Base-by-base conservation (phyloP, 2,888 invertebrate species). In the Drosophila quinaria region DNA sequence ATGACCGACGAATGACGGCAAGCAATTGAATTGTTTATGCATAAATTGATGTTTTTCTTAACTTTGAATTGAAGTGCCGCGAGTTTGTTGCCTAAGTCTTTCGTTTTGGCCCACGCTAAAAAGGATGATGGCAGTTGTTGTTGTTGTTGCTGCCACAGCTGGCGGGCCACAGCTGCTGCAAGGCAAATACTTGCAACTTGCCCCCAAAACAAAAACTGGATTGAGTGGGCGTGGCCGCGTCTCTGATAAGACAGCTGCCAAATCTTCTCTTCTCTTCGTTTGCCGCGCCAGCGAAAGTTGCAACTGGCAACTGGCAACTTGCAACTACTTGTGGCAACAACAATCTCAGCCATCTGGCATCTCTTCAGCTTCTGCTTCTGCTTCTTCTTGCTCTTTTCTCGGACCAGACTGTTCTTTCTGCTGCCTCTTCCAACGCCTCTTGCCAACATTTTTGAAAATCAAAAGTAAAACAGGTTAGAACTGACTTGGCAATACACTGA, bases 71-170 rank as follows among this genome's bases (percentile, higher is more conserved):
- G 63, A 70, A 79, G 74, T 72, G 65, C 58, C 67, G 41, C 52
- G 17, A 87, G 90, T 87, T 90, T 89, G 85, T 84, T 87, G 85
- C 85, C 74, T 29, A 80, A 88, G 84, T 89, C 89, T 77, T 89
- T 87, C 65, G 87, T 63, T 37, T 70, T 52, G 22, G 86, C 82
- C 82, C 82, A 88, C 84, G 84, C 81, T 22, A 22, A 22, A 22
- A 22, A 61, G 54, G 78, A 58, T 11, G 33, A 58, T 11, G 42
- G 55, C 22, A 9, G 42, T 13, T 17, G 31, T 11, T 13, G 46
- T 29, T 33, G 58, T 29, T 9, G 29, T 22, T 41, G 70, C 49
- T 49, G 70, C 69, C 67, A 70, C 81, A 77, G 78, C 19, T 42
- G 70, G 22, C 22, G 22, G 22, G 56, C 60, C 56, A 58, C 87